phyloP scores from a whole-genome alignment of 2,888 invertebrate genomes.

The Meteorus colon region DNA sequence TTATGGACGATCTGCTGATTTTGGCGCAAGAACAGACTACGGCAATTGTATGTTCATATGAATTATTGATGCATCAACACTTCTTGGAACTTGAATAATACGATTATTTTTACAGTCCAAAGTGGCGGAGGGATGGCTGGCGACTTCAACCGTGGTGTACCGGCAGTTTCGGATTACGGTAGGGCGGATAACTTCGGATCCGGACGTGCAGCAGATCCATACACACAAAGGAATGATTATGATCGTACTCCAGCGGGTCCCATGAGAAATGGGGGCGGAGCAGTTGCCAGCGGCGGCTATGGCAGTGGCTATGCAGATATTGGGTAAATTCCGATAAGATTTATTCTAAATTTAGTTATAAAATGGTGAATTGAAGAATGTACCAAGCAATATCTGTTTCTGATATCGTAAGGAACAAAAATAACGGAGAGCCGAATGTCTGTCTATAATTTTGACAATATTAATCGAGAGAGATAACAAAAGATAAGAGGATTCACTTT shows the following conservation, averaged over 20 bases:
- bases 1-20: slow-evolving; percentile 67
- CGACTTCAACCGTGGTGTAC: slow-evolving; percentile 69
- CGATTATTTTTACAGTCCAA: slow-evolving; percentile 35
- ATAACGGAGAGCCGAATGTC: too few species aligned
- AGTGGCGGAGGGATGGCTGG: slow-evolving; percentile 69
- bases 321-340: slow-evolving; percentile 58
- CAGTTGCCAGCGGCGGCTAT: slow-evolving; percentile 63
- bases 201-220: slow-evolving; percentile 68
- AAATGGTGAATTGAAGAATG: slow-evolving; percentile 39
- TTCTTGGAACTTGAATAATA: background rate
- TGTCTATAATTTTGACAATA: too few species aligned
- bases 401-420: too few species aligned
- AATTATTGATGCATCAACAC: background rate
- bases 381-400: too few species aligned
- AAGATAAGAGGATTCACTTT: too few species aligned
- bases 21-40: slow-evolving; percentile 68
- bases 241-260: slow-evolving; percentile 69
- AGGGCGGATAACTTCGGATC: slow-evolving; percentile 69
- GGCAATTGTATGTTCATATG: slow-evolving; percentile 57
- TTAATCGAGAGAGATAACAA: too few species aligned
- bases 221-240: slow-evolving; percentile 68
- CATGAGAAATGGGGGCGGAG: slow-evolving; percentile 70
- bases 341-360: background rate
- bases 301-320: slow-evolving; percentile 70
- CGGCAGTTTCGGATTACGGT: slow-evolving; percentile 70